Conservation (phyloP, 2,113 vertebrate species). For the Strigops habroptila region DNA sequence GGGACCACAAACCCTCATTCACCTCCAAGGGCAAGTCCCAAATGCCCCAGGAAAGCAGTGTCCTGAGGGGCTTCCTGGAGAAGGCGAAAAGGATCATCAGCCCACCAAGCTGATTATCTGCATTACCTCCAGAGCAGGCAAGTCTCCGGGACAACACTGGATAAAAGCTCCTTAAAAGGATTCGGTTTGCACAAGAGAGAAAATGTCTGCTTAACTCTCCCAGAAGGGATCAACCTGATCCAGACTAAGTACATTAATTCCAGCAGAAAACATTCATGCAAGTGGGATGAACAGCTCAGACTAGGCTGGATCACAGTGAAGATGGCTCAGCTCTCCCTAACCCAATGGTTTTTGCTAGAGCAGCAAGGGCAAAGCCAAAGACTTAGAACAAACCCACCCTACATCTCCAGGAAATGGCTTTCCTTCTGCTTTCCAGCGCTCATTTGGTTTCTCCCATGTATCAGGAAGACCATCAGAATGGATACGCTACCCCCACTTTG, state of each 20-base stretch:
- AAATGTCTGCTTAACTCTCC: not conserved
- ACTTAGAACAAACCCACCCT: not conserved
- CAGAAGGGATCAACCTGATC: conserved; percentile 18
- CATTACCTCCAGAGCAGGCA: not conserved
- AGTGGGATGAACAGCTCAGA: not conserved
- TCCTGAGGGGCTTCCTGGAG: not conserved
- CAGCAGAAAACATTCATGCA: fast-evolving
- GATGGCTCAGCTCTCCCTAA: not conserved
- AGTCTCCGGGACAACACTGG: not conserved
- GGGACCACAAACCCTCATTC: not conserved
- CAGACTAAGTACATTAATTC: not conserved
- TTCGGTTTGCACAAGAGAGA: not conserved
- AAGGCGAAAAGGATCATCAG: not conserved
- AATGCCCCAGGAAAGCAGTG: not conserved
- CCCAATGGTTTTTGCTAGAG: not conserved
- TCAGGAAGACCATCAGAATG: not conserved
- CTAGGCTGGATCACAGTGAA: not conserved
- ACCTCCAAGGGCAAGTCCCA: not conserved
- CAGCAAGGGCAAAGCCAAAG: not conserved
- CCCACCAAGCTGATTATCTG: not conserved
- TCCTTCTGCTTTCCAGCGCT: not conserved
- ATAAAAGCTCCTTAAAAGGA: conserved; percentile 11
- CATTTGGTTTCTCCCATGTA: not conserved
- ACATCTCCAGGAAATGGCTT: not conserved
- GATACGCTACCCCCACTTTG: not conserved